These are phyloP conservation scores for Phoenicopterus ruber DNA, from an alignment of 2,113 vertebrate genomes.

Conservation along the genomic window DNA sequence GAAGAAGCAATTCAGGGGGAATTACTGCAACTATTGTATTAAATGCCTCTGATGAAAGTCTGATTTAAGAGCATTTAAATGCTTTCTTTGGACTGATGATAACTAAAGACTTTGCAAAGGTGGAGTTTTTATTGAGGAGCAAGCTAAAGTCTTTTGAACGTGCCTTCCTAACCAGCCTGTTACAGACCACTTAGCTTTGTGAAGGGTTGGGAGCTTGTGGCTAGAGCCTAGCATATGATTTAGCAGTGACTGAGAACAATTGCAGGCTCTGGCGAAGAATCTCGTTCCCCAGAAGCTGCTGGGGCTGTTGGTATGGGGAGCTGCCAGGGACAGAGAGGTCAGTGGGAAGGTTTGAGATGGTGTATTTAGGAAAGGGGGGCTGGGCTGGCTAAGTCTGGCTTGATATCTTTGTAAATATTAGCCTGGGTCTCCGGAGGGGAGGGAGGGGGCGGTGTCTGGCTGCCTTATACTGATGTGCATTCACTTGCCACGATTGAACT, in stretches of 20 bases:
- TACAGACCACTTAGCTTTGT: not conserved
- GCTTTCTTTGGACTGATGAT: not conserved
- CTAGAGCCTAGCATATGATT: not conserved
- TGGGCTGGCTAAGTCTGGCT: not conserved
- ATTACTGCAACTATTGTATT: not conserved
- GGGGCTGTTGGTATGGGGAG: not conserved
- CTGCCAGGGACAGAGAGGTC: not conserved
- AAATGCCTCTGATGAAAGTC: not conserved
- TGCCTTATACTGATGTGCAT: not conserved
- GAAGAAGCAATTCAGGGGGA: not conserved
- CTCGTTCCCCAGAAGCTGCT: not conserved
- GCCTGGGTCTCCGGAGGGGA: fast-evolving
- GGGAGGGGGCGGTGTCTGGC: not conserved
- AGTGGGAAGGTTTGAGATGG: not conserved
- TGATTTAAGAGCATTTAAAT: not conserved
- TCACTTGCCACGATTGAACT: not conserved
- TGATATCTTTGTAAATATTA: not conserved
- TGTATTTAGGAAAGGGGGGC: not conserved
- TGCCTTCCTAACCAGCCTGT: not conserved
- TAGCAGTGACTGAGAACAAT: not conserved
- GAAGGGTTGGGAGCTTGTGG: not conserved
- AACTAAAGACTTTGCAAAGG: not conserved
- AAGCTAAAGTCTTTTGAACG: not conserved
- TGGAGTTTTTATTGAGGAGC: not conserved
- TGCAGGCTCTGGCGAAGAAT: not conserved